Base-by-base conservation (phyloP, 2,888 invertebrate genomes). In the Tetragonisca angustula region DNA sequence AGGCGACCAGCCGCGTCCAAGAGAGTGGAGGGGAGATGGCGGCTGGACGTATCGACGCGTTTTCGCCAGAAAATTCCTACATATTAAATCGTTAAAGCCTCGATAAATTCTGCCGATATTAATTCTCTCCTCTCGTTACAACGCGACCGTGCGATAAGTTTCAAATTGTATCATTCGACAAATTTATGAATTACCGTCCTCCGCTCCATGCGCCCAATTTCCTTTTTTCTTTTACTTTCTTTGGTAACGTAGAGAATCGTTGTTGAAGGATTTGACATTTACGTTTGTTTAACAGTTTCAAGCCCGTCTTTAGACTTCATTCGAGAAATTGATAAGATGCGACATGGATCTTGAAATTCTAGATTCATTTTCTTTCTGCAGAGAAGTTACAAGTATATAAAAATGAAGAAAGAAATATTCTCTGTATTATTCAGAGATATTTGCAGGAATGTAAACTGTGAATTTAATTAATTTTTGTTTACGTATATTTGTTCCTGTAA, bases 61-160 rank as follows among this genome's bases (percentile, higher is more conserved):
- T 50, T 80, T 69, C 67, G 11, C 2, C 81, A 49, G 43, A 72
- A 27, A 72, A 83, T 76, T 81, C 68, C 81, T 80, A 72, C 80
- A 76, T 71, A 83, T 83, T 81, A 83, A 72, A 81, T 81, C 64
- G 80, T 76, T 76, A 83, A 81, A 62, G 50, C 68, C 36, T 15
- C 71, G 54, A 76, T 81, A 81, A 81, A 80, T 83, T 64, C 70
- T 75, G 32, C 52, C 52, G 56, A 61, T 65, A 61, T 61, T 71
- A 75, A 75, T 80, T 76, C 79, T 65, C 74, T 24, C 2, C 15
- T 17, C 68, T 75, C 62, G n/a, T 43, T 32, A 27, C 50, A 17
- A 24, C 17, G 19, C 65, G 9, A 9, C 5, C 5, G 17, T 17
- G 13, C 62, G 68, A 24, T 76, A 80, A 80, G 24, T 76, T 76